Evolutionary conservation across 2,888 invertebrate genomes (phyloP).

Genomic region (Drepana falcataria): DNA sequence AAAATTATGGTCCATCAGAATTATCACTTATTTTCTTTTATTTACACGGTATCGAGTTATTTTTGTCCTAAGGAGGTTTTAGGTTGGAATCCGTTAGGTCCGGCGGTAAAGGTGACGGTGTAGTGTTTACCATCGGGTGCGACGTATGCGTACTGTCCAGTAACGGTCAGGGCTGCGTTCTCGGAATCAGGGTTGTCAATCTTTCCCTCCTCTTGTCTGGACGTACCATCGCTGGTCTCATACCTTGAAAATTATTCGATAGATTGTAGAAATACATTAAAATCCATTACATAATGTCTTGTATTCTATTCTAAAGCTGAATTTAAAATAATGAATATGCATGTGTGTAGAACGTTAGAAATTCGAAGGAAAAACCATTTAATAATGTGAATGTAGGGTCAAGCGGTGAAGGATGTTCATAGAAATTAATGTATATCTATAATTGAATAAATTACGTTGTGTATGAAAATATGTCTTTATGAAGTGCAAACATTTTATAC

Average conservation of each 20-base stretch:
- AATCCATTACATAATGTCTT: no score
- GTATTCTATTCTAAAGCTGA: no score
- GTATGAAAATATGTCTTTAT: no score
- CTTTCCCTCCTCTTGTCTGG: conserved; percentile 81
- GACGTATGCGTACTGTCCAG: conserved; percentile 81
- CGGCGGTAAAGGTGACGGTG: conserved; percentile 80
- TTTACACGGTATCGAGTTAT: conserved; percentile 12
- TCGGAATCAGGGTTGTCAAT: conserved; percentile 81
- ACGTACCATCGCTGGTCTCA: conserved; percentile 83
- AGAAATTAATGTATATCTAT: no score
- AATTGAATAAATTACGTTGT: no score
- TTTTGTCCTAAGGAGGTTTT: conserved; percentile 72
- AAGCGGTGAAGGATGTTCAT: neutral
- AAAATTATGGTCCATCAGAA: conserved; percentile 1
- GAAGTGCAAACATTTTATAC: no score
- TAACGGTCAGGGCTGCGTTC: conserved; percentile 81
- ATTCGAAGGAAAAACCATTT: no score
- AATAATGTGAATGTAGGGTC: neutral
- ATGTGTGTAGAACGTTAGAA: no score
- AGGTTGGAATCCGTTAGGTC: conserved; percentile 81
- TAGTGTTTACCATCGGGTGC: conserved; percentile 83
- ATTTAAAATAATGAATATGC: no score
- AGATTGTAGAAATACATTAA: neutral
- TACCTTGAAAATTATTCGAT: conserved; percentile 54
- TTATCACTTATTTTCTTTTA: no score